Conservation (phyloP, 2,113 vertebrate genomes). For the Synodontis membranacea region DNA sequence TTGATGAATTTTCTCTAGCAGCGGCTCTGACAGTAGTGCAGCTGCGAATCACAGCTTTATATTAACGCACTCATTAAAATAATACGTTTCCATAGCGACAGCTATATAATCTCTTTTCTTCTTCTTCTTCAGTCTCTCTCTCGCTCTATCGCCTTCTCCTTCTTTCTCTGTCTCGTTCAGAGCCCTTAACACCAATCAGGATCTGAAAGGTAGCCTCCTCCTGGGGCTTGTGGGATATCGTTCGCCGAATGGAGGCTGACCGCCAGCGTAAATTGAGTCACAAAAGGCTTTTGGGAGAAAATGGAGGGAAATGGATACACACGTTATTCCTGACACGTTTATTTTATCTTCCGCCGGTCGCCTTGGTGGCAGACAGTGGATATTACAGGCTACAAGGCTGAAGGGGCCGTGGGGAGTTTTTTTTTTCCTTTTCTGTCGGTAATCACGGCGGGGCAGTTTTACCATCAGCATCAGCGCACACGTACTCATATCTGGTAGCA, state of each 20-base stretch:
- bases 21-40: background rate
- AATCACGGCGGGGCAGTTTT: background rate
- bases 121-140: background rate
- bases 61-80: background rate
- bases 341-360: slow-evolving; percentile 29
- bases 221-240: slow-evolving; percentile 50
- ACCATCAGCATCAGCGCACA: background rate
- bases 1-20: background rate
- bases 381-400: slow-evolving; percentile 26
- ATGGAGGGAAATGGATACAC: slow-evolving; percentile 39
- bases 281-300: slow-evolving; percentile 42
- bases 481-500: background rate
- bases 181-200: slow-evolving; percentile 17
- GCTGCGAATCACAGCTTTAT: background rate
- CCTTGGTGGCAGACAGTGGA: slow-evolving; percentile 14
- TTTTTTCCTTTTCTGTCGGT: background rate
- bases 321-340: slow-evolving; percentile 36
- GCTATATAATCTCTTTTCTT: background rate
- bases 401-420: background rate
- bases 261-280: slow-evolving; percentile 36
- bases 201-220: slow-evolving; percentile 39
- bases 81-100: too few species aligned
- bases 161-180: background rate
- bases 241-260: slow-evolving; percentile 48
- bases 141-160: background rate